Evolutionary conservation across 2,797 vertebrate genomes (phyloP).

Genomic region (Anniella stebbinsi): DNA sequence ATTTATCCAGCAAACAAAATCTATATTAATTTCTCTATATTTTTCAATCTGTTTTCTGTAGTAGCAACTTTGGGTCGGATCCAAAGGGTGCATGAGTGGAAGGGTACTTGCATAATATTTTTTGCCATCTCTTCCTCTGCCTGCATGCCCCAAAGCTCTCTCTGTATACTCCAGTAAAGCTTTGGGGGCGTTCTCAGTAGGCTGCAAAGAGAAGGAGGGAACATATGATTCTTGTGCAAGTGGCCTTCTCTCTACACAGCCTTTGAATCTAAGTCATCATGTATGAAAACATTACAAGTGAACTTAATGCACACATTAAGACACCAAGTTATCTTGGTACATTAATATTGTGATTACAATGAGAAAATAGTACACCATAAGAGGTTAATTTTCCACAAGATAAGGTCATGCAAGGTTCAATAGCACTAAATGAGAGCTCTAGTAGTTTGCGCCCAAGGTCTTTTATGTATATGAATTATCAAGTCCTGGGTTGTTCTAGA

Average conservation of each 20-base stretch:
- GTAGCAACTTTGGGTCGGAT: not conserved
- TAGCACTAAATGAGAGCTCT: not conserved
- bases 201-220: not conserved
- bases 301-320: not conserved
- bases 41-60: slow-evolving; percentile 15
- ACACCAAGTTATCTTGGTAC: not conserved
- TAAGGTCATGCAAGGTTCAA: not conserved
- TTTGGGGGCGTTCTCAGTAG: not conserved
- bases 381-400: not conserved
- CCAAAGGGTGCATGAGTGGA: not conserved
- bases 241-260: not conserved
- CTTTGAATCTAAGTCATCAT: not conserved
- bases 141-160: not conserved
- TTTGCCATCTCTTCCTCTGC: not conserved
- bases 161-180: not conserved
- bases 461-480: not conserved
- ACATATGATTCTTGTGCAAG: not conserved
- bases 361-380: not conserved
- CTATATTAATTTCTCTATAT: slow-evolving; percentile 43
- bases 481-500: not conserved
- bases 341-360: not conserved
- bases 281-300: not conserved
- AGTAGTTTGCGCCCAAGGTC: not conserved
- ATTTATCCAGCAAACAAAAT: slow-evolving; percentile 51
- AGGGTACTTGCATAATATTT: not conserved